phyloP scores from a whole-genome alignment of 2,888 invertebrate genomes.

The Troides aeacus region DNA sequence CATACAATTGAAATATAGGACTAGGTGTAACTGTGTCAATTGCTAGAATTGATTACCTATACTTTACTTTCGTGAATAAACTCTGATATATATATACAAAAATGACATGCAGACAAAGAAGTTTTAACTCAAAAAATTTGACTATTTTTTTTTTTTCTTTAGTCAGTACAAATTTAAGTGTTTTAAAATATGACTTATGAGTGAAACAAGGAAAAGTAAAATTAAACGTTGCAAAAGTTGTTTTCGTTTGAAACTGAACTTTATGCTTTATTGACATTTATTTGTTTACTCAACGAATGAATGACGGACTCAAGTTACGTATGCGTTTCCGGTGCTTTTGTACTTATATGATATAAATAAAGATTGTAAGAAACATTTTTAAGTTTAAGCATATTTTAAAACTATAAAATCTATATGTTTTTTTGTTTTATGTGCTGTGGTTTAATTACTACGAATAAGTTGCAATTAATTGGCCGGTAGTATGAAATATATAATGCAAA shows the following conservation, averaged over 20 bases:
- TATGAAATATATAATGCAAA: background rate
- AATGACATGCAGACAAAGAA: background rate
- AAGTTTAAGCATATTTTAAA: too few species aligned
- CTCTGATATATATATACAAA: background rate
- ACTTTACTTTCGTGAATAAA: background rate
- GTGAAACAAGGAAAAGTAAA: background rate
- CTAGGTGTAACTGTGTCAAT: background rate
- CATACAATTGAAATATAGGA: background rate
- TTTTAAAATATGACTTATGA: background rate
- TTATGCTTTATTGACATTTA: too few species aligned
- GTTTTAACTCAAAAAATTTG: background rate
- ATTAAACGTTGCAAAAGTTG: background rate
- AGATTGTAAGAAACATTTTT: too few species aligned
- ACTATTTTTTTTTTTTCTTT: background rate
- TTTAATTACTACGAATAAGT: background rate
- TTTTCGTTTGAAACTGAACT: background rate
- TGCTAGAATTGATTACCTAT: background rate
- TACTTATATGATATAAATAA: too few species aligned
- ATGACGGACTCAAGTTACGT: too few species aligned
- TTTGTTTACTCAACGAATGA: too few species aligned
- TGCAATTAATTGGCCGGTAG: background rate
- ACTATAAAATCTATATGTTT: background rate
- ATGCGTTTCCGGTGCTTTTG: too few species aligned
- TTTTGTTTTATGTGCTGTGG: background rate
- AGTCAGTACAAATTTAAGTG: background rate